Conservation (phyloP, 2,888 invertebrate species). For the Acanthosoma haemorrhoidale region DNA sequence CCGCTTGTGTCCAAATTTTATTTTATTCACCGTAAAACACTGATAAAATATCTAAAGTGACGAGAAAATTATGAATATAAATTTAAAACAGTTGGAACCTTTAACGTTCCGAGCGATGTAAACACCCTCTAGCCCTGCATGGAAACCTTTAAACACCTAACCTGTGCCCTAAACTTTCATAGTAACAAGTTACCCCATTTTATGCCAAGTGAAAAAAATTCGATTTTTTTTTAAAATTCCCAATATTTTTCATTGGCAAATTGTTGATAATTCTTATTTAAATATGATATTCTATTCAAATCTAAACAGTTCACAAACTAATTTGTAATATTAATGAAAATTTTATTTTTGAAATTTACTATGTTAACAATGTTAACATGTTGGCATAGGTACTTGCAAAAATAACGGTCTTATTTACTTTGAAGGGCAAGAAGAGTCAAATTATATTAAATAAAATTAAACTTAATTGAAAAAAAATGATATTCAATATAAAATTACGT, state of each 20-base stretch:
- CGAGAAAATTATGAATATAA: not conserved
- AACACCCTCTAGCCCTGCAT: not conserved
- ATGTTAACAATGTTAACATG: too few relatives aligned
- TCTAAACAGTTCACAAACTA: too few relatives aligned
- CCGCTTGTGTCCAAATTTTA: not conserved
- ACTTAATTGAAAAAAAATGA: too few relatives aligned
- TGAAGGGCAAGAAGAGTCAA: too few relatives aligned
- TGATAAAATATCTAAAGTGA: not conserved
- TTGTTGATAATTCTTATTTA: too few relatives aligned
- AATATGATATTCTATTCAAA: too few relatives aligned
- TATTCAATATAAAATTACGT: too few relatives aligned
- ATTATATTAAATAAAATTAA: too few relatives aligned
- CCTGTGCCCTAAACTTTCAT: not conserved
- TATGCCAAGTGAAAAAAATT: not conserved
- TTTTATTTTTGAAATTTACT: too few relatives aligned
- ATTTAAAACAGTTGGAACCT: not conserved
- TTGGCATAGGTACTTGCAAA: too few relatives aligned
- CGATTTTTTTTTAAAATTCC: not conserved
- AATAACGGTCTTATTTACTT: too few relatives aligned
- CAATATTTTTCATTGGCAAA: not conserved
- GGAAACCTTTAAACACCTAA: conserved; percentile 28
- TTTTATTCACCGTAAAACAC: not conserved
- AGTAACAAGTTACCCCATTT: not conserved
- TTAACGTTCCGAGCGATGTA: not conserved
- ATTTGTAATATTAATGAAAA: too few relatives aligned